Evolutionary conservation across 2,797 vertebrate species (phyloP), one percentile per base, ranked within the genome.

Genomic region (Lutjanus argentimaculatus): DNA sequence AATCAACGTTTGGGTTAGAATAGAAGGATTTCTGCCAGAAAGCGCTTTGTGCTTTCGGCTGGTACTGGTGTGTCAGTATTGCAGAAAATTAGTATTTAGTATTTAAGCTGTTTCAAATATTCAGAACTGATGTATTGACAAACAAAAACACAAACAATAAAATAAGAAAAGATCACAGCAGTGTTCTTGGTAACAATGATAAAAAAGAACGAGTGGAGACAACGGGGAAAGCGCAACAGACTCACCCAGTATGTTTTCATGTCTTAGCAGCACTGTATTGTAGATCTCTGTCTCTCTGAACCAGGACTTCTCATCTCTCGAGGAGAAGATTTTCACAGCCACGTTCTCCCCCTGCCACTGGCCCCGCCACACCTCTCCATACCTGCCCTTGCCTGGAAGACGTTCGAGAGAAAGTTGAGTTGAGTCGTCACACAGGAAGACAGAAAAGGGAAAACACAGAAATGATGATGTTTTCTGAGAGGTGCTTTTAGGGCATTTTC

Each of bases 311-410:
- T 97, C 96, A 53, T 97, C 96, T 82, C 96, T 88, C 0, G 96
- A 97, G n/a, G 96, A 97, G 91, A 97, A 97, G 79, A 97, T 97
- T 84, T 97, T 97, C 6, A 96, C 96, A 0, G 96, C 96, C 72
- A 97, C 95, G 43, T 96, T 96, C 89, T 96, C 96, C 0, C 96
- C 96, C 88, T 97, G 96, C 96, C 96, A 97, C 91, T 96, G 96
- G 58, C 96, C 96, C 53, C 95, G 90, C 96, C 96, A 96, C 77
- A 97, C 96, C 88, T 97, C 96, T n/a, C 96, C 96, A 7, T 96
- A 97, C 40, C 96, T 84, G 2, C 96, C 96, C 67, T 97, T 97
- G 11, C 96, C 96, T 96, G 62, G 12, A 21, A 49, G 7, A n/a
- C 2, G 40, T 17, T 11, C 0, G 25, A 51, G 21, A 55, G 3